Evolutionary conservation across 2,113 vertebrate species (phyloP).

Genomic region (Hippocampus guttulatus): DNA sequence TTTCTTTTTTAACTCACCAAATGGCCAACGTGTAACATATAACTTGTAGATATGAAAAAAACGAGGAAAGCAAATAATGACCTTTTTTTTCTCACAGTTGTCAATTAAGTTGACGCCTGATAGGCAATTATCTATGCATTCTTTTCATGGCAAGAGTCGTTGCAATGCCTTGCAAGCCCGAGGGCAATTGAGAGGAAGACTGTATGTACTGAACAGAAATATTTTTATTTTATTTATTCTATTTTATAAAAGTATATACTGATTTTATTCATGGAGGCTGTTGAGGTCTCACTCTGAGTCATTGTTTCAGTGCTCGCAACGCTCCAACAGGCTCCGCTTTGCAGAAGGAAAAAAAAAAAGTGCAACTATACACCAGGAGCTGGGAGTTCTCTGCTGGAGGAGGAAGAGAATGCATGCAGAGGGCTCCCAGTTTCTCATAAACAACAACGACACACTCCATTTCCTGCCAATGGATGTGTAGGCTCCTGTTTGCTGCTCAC

Average conservation of each 20-base stretch:
- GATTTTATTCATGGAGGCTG: constrained; percentile 68
- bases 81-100: constrained; percentile 49
- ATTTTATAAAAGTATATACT: constrained; percentile 91
- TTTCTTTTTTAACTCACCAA: constrained; percentile 69
- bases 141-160: constrained; percentile 72
- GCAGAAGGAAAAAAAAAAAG: constrained; percentile 40
- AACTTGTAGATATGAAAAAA: constrained; percentile 64
- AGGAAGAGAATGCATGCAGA: constrained; percentile 13
- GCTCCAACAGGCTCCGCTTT: constrained; percentile 49
- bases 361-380: constrained; percentile 41
- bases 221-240: constrained; percentile 99
- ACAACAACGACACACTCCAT: constrained; percentile 46
- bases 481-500: constrained; percentile 76
- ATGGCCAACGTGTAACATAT: constrained; percentile 82
- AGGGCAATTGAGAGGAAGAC: constrained; percentile 66
- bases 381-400: constrained; percentile 33
- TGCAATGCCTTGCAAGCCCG: constrained; percentile 79
- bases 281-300: constrained; percentile 60
- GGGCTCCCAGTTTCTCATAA: constrained; percentile 36
- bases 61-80: constrained; percentile 40
- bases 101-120: constrained; percentile 64
- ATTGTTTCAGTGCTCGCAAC: constrained; percentile 61
- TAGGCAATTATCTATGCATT: constrained; percentile 89
- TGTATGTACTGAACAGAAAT: constrained; percentile 78
- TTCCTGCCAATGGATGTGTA: constrained; percentile 56